phyloP scores from a whole-genome alignment of 2,797 vertebrate species.

The Mycteria americana region DNA sequence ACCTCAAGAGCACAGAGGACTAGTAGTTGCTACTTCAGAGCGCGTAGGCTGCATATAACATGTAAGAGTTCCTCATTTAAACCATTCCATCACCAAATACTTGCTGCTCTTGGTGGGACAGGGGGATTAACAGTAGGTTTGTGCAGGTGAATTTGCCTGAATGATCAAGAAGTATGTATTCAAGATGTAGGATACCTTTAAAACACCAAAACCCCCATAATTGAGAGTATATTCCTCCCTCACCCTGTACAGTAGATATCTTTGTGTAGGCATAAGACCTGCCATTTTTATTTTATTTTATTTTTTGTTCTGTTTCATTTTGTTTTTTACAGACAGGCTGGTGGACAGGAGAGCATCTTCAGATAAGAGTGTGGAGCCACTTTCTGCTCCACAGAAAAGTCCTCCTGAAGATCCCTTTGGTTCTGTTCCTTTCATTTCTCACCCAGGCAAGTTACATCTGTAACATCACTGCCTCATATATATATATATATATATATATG shows the following conservation, averaged over 20 bases:
- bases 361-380: conserved; percentile 77
- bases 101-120: neutral
- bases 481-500: neutral
- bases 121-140: neutral
- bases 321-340: conserved; percentile 87
- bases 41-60: fast-evolving
- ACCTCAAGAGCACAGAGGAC: neutral
- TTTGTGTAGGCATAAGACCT: conserved; percentile 34
- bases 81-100: neutral
- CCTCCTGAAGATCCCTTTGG: conserved; percentile 92
- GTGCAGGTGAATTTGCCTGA: neutral
- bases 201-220: fast-evolving
- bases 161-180: neutral
- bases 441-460: conserved; percentile 91
- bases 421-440: conserved; percentile 93
- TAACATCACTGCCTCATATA: conserved; percentile 14
- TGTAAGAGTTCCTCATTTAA: neutral
- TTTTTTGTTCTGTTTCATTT: conserved; percentile 75
- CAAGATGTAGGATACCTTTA: neutral
- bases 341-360: conserved; percentile 80
- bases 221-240: fast-evolving
- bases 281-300: conserved; percentile 75
- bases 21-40: neutral
- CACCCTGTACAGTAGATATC: neutral
- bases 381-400: conserved; percentile 76